Percentiles rank a stretch among this genome's conserved stretches.
Conservation (phyloP, 1,140 invertebrate species). For the Stegodyphus mimosarum region DNA sequence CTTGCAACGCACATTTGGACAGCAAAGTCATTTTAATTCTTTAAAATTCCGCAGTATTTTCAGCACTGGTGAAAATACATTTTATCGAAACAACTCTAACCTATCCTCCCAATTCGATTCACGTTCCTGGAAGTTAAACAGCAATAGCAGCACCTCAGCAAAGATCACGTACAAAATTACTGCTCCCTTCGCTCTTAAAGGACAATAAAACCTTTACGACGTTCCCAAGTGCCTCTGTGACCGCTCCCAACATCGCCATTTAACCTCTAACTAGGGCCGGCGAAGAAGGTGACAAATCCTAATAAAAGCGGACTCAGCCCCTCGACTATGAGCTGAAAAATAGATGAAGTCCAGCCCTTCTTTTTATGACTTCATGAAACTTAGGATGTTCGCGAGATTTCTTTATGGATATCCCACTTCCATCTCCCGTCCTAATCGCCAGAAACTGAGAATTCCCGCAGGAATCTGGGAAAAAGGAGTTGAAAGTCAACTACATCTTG, state of each 20-base stretch:
- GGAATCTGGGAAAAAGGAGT: background rate
- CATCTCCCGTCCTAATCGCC: background rate
- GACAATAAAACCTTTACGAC: constrained; percentile 36
- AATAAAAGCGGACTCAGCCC: constrained; percentile 22
- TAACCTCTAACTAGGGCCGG: background rate
- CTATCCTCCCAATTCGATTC: too few species aligned
- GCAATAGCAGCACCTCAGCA: too few species aligned
- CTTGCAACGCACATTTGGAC: too few species aligned
- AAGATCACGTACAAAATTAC: constrained; percentile 10
- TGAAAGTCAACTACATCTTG: too few species aligned
- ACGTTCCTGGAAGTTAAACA: too few species aligned
- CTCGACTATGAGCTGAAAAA: constrained; percentile 9
- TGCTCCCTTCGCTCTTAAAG: constrained; percentile 6
- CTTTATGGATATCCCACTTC: constrained; percentile 23
- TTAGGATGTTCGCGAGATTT: constrained; percentile 10
- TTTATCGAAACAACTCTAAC: too few species aligned
- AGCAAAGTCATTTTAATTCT: too few species aligned
- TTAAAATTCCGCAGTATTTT: too few species aligned
- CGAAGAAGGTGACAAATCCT: constrained; percentile 43
- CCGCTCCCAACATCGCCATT: background rate
- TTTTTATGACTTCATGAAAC: constrained; percentile 38
- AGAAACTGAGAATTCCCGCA: background rate
- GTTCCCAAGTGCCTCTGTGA: background rate
- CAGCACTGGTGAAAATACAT: too few species aligned
- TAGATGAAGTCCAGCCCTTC: constrained; percentile 30